Conservation (phyloP, 92 coral and sea anemone genomes). For the Porites lobata region DNA sequence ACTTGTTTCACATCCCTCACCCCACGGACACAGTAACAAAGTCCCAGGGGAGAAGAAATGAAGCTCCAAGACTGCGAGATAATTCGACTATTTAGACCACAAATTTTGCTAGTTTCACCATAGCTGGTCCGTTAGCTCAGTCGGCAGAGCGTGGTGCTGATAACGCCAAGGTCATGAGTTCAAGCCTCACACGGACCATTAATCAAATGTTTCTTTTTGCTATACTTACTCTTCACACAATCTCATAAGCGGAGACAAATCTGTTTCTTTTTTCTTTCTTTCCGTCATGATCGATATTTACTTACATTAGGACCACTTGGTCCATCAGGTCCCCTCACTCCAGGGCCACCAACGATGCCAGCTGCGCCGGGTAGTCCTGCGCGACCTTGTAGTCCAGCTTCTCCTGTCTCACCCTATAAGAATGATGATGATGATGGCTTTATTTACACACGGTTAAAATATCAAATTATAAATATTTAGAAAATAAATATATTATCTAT, state of each 20-base stretch:
- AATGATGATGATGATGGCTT: too few species aligned
- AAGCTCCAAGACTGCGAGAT: too few species aligned
- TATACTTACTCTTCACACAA: too few species aligned
- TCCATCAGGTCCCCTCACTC: conserved; percentile 60
- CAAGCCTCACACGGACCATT: conserved; percentile 56
- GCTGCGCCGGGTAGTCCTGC: conserved; percentile 23
- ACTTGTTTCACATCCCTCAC: conserved; percentile 52
- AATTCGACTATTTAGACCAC: too few species aligned
- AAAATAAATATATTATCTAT: too few species aligned
- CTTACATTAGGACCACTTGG: conserved; percentile 59
- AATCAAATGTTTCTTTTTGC: too few species aligned
- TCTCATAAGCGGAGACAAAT: too few species aligned
- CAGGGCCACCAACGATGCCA: conserved; percentile 42
- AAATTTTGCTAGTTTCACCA: too few species aligned
- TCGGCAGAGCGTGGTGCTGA: conserved; percentile 83
- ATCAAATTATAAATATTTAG: too few species aligned
- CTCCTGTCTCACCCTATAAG: conserved; percentile 26
- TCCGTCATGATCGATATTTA: background rate
- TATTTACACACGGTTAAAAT: too few species aligned
- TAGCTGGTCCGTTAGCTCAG: conserved; percentile 76
- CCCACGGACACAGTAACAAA: conserved; percentile 18
- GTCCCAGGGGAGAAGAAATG: too few species aligned
- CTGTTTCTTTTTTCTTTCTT: background rate
- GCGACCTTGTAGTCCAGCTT: conserved; percentile 20
- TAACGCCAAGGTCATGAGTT: conserved; percentile 78